Evolutionary conservation across 2,113 vertebrate species (phyloP).

Genomic region (Eolophus roseicapilla): DNA sequence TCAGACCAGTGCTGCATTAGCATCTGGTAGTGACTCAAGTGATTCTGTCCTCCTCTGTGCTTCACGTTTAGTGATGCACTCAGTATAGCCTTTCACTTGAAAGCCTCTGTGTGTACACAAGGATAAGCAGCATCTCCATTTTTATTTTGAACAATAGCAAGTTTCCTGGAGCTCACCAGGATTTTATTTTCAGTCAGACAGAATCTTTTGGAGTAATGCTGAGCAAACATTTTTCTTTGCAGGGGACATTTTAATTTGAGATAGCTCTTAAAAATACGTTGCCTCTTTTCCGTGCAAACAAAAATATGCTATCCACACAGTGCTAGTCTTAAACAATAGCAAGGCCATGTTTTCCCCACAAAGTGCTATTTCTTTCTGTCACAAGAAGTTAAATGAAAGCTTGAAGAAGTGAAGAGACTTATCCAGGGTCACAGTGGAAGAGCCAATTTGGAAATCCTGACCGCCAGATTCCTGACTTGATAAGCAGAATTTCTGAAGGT

Average conservation of each 20-base stretch:
- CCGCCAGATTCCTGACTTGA: background rate
- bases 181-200: constrained; percentile 24
- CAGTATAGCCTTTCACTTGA: background rate
- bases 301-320: background rate
- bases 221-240: background rate
- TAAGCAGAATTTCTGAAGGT: background rate
- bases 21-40: background rate
- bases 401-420: background rate
- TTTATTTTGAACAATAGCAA: background rate
- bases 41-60: background rate
- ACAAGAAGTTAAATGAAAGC: background rate
- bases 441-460: background rate
- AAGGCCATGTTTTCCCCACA: background rate
- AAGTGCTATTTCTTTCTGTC: background rate
- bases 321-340: background rate
- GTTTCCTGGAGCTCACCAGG: background rate
- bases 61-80: background rate
- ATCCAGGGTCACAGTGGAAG: background rate
- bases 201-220: background rate
- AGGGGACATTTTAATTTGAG: constrained; percentile 24
- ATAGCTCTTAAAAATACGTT: background rate
- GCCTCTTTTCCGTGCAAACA: background rate
- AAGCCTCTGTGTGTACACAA: fast-evolving
- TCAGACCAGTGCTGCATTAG: background rate
- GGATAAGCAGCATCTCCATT: background rate